Evolutionary conservation across 2,888 invertebrate species (phyloP).

Genomic region (Tipula vernalis): DNA sequence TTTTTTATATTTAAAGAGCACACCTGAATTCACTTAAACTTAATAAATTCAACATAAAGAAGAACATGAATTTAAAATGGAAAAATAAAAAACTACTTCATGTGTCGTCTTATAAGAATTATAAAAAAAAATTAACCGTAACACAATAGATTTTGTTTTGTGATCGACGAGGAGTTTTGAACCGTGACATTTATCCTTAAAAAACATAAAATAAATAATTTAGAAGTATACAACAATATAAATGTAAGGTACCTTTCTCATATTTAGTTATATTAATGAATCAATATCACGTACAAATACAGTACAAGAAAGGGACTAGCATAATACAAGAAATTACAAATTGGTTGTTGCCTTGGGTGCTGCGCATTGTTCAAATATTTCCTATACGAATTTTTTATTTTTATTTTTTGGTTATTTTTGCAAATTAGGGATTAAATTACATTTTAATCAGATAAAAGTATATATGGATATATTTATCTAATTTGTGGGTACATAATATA

Average conservation of each 20-base stretch:
- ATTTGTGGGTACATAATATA: neutral
- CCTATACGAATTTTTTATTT: neutral
- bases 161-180: neutral
- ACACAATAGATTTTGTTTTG: neutral
- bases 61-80: neutral
- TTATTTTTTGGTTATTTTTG: slow-evolving; percentile 4
- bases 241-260: neutral
- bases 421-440: neutral
- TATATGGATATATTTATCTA: neutral
- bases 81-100: neutral
- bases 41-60: neutral
- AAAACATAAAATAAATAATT: neutral
- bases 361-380: neutral
- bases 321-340: neutral
- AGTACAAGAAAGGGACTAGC: neutral
- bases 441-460: neutral
- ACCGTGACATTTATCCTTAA: slow-evolving; percentile 4
- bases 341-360: neutral
- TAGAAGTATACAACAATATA: neutral
- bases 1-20: neutral
- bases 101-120: neutral
- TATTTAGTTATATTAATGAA: neutral
- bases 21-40: neutral
- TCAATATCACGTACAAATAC: neutral
- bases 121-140: neutral